Conservation (phyloP, 2,888 invertebrate species). For the Campopleginae sp. region DNA sequence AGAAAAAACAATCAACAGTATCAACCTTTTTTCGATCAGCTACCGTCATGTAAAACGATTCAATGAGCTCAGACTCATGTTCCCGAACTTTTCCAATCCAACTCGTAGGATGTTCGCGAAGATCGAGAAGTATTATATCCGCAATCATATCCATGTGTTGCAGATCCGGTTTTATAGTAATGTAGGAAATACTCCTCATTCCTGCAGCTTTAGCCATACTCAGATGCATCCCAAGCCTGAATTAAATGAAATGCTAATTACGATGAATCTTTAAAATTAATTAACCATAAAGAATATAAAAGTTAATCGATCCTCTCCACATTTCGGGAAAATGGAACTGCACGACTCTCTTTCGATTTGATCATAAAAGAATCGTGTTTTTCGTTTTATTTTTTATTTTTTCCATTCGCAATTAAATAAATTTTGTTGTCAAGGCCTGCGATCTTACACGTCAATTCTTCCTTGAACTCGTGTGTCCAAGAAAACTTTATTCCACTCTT, state of each 20-base stretch:
- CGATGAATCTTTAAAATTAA: background rate
- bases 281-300: background rate
- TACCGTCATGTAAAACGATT: conserved; percentile 79
- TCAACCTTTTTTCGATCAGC: conserved; percentile 77
- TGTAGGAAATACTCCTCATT: conserved; percentile 73
- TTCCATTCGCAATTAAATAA: background rate
- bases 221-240: conserved; percentile 77
- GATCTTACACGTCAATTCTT: conserved; percentile 74
- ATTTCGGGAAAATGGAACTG: background rate
- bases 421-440: background rate
- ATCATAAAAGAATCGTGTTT: background rate
- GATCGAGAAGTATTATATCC: conserved; percentile 72
- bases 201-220: conserved; percentile 76
- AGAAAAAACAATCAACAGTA: background rate
- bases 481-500: conserved; percentile 72
- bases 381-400: no score
- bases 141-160: conserved; percentile 77
- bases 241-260: background rate
- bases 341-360: background rate
- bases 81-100: conserved; percentile 77
- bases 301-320: background rate
- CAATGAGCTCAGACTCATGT: conserved; percentile 74
- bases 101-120: conserved; percentile 71
- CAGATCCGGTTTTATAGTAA: conserved; percentile 75
- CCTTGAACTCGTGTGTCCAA: conserved; percentile 68